phyloP scores from a whole-genome alignment of 2,113 vertebrate species.

The Calyptomena viridis region DNA sequence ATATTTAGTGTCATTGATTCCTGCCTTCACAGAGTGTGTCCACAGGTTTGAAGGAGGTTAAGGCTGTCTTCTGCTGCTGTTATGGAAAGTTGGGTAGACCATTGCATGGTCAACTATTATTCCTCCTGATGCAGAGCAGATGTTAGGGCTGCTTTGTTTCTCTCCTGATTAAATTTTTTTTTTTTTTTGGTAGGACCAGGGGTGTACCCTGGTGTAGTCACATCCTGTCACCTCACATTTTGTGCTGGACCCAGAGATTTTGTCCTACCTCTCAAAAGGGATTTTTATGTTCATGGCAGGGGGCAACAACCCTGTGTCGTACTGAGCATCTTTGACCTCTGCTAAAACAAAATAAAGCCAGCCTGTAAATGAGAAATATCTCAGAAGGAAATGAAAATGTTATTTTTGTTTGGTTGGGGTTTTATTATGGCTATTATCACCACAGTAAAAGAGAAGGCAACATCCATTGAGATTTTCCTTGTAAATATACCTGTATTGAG shows the following conservation, averaged over 20 bases:
- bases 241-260: background rate
- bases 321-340: background rate
- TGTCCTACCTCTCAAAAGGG: background rate
- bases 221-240: background rate
- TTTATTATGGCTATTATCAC: background rate
- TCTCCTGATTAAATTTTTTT: background rate
- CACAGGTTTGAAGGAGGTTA: background rate
- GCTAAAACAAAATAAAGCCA: background rate
- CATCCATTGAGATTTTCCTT: background rate
- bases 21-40: background rate
- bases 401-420: background rate
- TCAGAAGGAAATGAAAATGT: background rate
- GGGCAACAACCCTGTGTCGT: background rate
- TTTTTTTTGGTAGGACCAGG: background rate
- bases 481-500: background rate
- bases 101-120: background rate
- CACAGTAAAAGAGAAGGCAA: background rate
- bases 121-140: background rate
- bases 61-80: background rate
- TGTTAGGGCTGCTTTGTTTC: background rate
- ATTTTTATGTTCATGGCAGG: background rate
- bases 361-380: background rate
- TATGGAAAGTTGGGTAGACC: background rate
- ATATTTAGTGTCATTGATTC: background rate
- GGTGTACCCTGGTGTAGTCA: fast-evolving